Percentiles rank a stretch among this genome's conserved stretches.
These are phyloP conservation scores for Idaea dimidiata DNA, from an alignment of 2,888 invertebrate genomes.

Conservation along the genomic window DNA sequence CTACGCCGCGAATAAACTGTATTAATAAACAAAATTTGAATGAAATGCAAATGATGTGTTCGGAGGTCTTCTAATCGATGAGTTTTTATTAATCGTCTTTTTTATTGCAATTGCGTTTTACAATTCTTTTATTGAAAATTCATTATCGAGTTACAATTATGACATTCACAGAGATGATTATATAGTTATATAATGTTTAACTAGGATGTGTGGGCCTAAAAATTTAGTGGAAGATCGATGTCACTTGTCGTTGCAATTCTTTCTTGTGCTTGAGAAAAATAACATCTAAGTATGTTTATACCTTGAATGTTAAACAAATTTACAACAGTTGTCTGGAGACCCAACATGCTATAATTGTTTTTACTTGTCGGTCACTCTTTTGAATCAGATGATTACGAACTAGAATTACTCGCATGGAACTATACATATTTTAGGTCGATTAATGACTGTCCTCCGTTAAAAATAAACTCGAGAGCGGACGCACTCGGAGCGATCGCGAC, in stretches of 20 bases:
- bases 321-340: not conserved
- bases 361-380: not conserved
- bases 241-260: too few species aligned
- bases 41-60: conserved; percentile 11
- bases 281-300: too few species aligned
- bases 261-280: too few species aligned
- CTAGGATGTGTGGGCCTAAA: not conserved
- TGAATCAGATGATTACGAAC: too few species aligned
- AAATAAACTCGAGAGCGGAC: conserved; percentile 51
- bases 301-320: not conserved
- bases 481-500: conserved; percentile 49
- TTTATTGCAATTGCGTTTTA: not conserved
- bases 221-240: too few species aligned
- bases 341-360: not conserved
- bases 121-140: not conserved
- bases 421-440: conserved; percentile 50
- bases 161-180: not conserved
- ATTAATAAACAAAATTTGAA: not conserved
- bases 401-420: not conserved
- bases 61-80: not conserved
- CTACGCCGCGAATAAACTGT: too few species aligned
- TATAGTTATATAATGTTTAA: not conserved
- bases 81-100: not conserved
- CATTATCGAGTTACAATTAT: not conserved
- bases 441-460: conserved; percentile 51